Percentiles rank a stretch among this genome's conserved stretches.
phyloP scores from a whole-genome alignment of 2,113 vertebrate species.

The Sula dactylatra region DNA sequence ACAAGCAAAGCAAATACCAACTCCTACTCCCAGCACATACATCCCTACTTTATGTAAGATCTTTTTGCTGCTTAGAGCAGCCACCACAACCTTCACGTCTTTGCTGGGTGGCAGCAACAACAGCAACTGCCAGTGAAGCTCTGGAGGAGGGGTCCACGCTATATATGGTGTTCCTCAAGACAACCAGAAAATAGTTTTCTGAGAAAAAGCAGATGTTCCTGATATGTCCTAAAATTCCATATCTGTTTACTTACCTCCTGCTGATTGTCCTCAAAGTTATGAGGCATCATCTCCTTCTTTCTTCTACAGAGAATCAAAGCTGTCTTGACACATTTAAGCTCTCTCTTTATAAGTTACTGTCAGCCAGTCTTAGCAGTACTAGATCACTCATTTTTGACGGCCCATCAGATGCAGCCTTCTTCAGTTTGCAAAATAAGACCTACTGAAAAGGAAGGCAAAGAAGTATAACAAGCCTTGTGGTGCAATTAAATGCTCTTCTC shows the following conservation, averaged over 20 bases:
- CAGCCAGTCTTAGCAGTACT: not conserved
- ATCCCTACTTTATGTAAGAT: not conserved
- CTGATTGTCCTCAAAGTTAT: not conserved
- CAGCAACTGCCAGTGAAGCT: not conserved
- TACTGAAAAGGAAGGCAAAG: not conserved
- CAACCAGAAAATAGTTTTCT: not conserved
- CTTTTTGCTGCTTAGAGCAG: not conserved
- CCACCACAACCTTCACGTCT: not conserved
- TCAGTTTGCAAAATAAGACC: not conserved
- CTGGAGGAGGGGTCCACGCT: not conserved
- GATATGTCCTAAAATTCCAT: not conserved
- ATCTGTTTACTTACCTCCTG: not conserved
- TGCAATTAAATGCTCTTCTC: not conserved
- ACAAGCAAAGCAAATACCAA: not conserved
- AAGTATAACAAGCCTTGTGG: fast-evolving
- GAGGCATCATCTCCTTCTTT: not conserved
- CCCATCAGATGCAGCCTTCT: not conserved
- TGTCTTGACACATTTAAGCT: not conserved
- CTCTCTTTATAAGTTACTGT: not conserved
- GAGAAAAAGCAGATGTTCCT: not conserved
- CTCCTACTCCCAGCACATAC: not conserved
- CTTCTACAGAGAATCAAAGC: not conserved
- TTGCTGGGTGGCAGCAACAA: not conserved
- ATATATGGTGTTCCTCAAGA: not conserved
- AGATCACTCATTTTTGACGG: not conserved